These are phyloP conservation scores for Turdus rufiventris DNA, from an alignment of 2,113 vertebrate species.

Conservation along the genomic window DNA sequence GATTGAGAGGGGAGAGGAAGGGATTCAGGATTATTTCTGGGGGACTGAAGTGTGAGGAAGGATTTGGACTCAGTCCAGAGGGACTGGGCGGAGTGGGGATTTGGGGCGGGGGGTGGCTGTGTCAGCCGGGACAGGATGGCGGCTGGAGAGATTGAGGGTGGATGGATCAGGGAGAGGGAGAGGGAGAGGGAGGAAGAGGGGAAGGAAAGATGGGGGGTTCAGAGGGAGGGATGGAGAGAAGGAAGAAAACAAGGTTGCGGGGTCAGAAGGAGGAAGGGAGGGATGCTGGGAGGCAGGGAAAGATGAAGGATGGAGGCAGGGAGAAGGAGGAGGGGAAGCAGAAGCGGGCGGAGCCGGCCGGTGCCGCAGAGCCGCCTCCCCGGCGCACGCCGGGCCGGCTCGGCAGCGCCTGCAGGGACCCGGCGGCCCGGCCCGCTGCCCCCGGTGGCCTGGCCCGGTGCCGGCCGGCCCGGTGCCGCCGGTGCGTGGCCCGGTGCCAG, in stretches of 20 bases:
- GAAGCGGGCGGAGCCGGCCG: background rate
- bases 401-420: background rate
- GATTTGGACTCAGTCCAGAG: background rate
- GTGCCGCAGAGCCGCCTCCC: background rate
- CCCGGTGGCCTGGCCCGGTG: background rate
- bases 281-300: background rate
- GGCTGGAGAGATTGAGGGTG: background rate
- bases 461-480: background rate
- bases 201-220: background rate
- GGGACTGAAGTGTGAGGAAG: background rate
- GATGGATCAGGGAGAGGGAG: background rate
- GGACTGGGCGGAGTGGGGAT: background rate
- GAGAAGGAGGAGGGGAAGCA: background rate
- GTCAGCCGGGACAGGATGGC: background rate
- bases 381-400: background rate
- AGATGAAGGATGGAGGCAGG: background rate
- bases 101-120: background rate
- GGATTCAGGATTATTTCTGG: background rate
- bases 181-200: background rate
- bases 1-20: background rate
- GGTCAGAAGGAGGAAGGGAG: background rate
- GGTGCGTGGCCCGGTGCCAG: background rate
- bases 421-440: background rate
- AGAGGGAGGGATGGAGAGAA: too few relatives aligned
- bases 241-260: background rate